Base-by-base conservation (phyloP, 2,888 invertebrate genomes). In the Pegoplata infirma region DNA sequence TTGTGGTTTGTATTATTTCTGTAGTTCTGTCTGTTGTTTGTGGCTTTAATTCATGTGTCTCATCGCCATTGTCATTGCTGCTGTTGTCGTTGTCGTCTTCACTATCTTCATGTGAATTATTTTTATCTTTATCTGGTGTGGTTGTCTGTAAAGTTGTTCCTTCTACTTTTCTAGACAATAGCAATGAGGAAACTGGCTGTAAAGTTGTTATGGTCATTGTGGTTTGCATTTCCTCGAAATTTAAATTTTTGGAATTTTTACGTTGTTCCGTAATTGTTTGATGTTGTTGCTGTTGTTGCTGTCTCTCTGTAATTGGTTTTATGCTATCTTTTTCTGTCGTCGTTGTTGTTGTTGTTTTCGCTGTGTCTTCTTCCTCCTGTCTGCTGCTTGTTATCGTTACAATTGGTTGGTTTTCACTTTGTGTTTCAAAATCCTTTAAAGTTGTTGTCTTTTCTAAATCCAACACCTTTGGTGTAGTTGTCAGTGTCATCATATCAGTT, bases 281-380 rank as follows among this genome's bases (percentile, higher is more conserved):
- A n/a, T n/a, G 36, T 40, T 40, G 72, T 36, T 63, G 69, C 58
- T 72, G 68, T 66, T 68, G 59, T 21, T 73, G 77, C 5, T 55
- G 78, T 53, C 17, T 74, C 36, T 75, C 69, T 36, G 80, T 71
- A 58, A 80, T 64, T 75, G 78, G 67, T 69, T 58, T 76, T 28
- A 71, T 76, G 40, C 46, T 58, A 36, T 55, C 75, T n/a, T n/a
- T n/a, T n/a, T 49, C 36, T 53, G 56, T 74, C 66, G 32, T n/a
- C n/a, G 56, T 63, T 40, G 55, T 59, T 49, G n/a, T n/a, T 53
- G 56, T 74, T 61, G 32, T n/a, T n/a, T 49, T 63, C 32, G 55
- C 55, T 49, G 44, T 25, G 10, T 23, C 36, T 21, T 76, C 21
- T 28, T 61, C n/a, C 6, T 59, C 2, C 16, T 55, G 17, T 44